A percentile compares a stretch with the other conserved stretches of the same genome.
These are phyloP conservation scores for Anseranas semipalmata DNA, from an alignment of 2,113 vertebrate species.

Conservation along the genomic window DNA sequence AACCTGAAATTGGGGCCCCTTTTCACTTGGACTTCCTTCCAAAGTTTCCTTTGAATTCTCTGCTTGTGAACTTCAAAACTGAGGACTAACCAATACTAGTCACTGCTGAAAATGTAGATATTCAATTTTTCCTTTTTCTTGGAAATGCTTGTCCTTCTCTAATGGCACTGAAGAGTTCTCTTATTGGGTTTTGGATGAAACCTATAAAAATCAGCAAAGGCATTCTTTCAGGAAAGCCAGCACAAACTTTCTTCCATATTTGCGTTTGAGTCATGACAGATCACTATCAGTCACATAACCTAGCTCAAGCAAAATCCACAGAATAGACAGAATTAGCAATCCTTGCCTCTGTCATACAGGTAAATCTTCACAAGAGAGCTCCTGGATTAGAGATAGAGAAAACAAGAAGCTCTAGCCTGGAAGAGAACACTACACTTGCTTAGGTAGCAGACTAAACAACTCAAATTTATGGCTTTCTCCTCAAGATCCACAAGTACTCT, in stretches of 20 bases:
- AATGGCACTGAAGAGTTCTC: not conserved
- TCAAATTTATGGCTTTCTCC: not conserved
- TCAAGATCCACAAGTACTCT: not conserved
- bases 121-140: conserved; percentile 53
- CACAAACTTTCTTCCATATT: not conserved
- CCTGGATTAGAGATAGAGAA: not conserved
- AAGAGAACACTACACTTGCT: not conserved
- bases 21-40: not conserved
- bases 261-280: not conserved
- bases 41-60: conserved; percentile 7
- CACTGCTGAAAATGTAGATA: conserved; percentile 44
- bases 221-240: not conserved
- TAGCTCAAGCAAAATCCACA: not conserved
- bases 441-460: not conserved
- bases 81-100: not conserved
- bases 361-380: not conserved
- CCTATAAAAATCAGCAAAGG: not conserved
- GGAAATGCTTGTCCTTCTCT: not conserved
- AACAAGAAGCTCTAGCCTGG: not conserved
- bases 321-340: not conserved
- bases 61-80: conserved; percentile 9
- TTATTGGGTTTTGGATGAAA: conserved; percentile 9
- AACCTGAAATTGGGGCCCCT: not conserved
- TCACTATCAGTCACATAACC: not conserved
- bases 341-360: not conserved